Evolutionary conservation across 2,797 vertebrate species (phyloP).

Genomic region (Cryptoblepharus egeriae): DNA sequence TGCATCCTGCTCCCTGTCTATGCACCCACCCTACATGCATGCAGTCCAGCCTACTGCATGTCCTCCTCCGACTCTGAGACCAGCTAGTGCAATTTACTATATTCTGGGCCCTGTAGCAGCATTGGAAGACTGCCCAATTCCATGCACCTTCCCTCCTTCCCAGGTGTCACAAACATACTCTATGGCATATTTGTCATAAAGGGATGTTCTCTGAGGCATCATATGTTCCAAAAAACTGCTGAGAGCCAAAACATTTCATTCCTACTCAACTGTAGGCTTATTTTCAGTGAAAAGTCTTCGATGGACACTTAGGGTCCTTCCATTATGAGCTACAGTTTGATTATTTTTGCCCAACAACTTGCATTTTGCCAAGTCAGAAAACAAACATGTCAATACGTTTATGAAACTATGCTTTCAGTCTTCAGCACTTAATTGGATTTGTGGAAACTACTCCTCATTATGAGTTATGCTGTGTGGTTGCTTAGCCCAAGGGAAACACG

Average conservation of each 20-base stretch:
- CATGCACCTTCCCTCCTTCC: no score
- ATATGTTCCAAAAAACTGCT: neutral
- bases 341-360: neutral
- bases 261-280: neutral
- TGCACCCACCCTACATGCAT: no score
- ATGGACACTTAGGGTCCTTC: neutral
- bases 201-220: neutral
- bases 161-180: no score
- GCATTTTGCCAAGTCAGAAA: constrained; percentile 6
- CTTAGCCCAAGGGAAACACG: neutral
- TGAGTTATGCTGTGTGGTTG: constrained; percentile 2
- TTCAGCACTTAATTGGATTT: constrained; percentile 9
- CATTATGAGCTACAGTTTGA: neutral
- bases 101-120: no score
- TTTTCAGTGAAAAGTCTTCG: neutral
- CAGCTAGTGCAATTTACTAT: no score
- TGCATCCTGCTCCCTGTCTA: no score
- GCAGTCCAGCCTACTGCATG: no score
- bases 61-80: no score
- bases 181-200: no score
- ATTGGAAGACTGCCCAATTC: no score
- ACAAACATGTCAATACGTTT: neutral
- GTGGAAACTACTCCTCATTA: constrained; percentile 9
- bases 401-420: constrained; percentile 22
- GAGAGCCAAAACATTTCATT: neutral